A percentile compares a stretch with the other conserved stretches of the same genome.
Evolutionary conservation across 2,888 invertebrate genomes (phyloP).

Genomic region (Nasonia oneida): DNA sequence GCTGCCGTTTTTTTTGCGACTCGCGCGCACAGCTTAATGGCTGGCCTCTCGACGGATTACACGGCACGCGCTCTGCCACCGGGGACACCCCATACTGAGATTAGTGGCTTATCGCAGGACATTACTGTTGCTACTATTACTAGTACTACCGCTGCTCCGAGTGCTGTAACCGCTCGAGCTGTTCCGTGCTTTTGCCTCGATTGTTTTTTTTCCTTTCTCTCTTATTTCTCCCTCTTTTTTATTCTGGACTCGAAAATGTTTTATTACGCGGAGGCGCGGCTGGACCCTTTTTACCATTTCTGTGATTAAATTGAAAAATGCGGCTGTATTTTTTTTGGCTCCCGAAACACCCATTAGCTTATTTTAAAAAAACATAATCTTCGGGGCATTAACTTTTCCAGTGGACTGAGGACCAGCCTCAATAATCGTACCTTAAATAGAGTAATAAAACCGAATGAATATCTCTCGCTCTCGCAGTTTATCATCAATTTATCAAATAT

Average conservation of each 20-base stretch:
- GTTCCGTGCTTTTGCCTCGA: constrained; percentile 50
- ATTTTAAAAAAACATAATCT: background rate
- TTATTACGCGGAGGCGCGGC: background rate
- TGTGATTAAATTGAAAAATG: constrained; percentile 4
- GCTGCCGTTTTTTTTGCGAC: constrained; percentile 52
- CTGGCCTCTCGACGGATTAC: constrained; percentile 76
- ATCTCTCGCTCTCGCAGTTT: background rate
- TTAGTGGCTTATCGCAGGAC: constrained; percentile 76
- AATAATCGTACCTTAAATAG: background rate
- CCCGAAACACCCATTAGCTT: background rate
- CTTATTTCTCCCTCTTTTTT: constrained; percentile 25
- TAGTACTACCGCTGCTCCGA: constrained; percentile 57
- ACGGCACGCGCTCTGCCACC: constrained; percentile 62
- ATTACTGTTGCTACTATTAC: constrained; percentile 72
- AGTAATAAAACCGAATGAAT: background rate
- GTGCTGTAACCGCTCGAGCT: constrained; percentile 57
- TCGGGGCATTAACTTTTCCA: background rate
- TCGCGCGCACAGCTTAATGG: constrained; percentile 70
- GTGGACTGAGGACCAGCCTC: background rate
- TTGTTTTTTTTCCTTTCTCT: constrained; percentile 51
- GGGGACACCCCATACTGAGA: constrained; percentile 73
- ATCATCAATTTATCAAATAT: constrained; percentile 31
- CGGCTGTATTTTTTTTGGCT: background rate
- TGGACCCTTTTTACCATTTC: constrained; percentile 15
- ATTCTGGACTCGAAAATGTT: constrained; percentile 29